phyloP scores from a whole-genome alignment of 2,797 vertebrate species.

The Aphelocoma californica region DNA sequence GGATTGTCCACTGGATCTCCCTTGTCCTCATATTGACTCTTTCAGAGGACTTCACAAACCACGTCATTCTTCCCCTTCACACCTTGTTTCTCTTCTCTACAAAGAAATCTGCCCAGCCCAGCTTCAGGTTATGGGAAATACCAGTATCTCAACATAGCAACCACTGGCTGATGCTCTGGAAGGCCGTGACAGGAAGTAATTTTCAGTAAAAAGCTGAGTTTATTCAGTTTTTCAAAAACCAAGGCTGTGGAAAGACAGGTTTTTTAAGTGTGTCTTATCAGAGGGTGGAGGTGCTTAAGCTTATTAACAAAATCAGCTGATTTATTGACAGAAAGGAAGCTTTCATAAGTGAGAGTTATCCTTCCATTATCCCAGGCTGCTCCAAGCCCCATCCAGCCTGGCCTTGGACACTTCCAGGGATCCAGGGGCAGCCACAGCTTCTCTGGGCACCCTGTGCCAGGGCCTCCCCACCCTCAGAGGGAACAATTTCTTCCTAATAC shows the following conservation, averaged over 20 bases:
- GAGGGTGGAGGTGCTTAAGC: neutral
- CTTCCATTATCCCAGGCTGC: accelerated
- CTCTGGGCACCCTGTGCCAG: neutral
- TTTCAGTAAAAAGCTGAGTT: neutral
- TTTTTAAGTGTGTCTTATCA: neutral
- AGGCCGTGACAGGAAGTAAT: neutral
- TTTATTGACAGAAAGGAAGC: neutral
- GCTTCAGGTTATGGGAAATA: neutral
- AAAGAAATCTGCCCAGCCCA: neutral
- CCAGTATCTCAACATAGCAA: neutral
- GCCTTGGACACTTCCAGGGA: neutral
- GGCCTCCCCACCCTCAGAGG: accelerated
- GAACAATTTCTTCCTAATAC: neutral
- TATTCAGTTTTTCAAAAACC: neutral
- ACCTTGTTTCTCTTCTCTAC: neutral
- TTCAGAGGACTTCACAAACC: neutral
- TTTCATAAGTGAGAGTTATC: neutral
- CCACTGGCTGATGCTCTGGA: neutral
- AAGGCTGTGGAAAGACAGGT: accelerated
- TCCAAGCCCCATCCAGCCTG: accelerated
- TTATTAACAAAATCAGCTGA: neutral
- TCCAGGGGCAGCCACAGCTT: neutral
- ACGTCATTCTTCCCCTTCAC: neutral
- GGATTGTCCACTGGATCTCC: neutral
- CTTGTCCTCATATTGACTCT: neutral